Conservation (phyloP, 2,888 invertebrate species). For the Marronus borbonicus region DNA sequence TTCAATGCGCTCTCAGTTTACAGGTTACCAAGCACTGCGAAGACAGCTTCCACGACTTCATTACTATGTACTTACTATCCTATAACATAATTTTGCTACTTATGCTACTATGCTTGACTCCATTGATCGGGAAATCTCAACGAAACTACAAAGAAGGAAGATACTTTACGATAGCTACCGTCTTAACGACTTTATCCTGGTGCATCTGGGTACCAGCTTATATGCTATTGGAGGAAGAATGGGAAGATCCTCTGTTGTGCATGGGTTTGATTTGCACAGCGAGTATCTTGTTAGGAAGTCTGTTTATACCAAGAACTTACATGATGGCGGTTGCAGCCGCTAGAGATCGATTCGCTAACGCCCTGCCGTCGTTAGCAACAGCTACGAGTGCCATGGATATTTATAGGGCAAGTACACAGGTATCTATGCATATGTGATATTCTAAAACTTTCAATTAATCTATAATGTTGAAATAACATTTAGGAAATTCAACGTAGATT, state of each 20-base stretch:
- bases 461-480: too few species aligned
- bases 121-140: slow-evolving; percentile 77
- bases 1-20: slow-evolving; percentile 74
- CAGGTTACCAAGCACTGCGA: slow-evolving; percentile 70
- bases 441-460: too few species aligned
- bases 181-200: slow-evolving; percentile 75
- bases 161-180: slow-evolving; percentile 73
- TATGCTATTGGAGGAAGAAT: slow-evolving; percentile 71
- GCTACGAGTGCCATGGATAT: slow-evolving; percentile 70
- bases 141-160: slow-evolving; percentile 81
- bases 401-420: slow-evolving; percentile 68
- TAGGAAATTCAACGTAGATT: too few species aligned
- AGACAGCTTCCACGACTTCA: slow-evolving; percentile 71
- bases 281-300: slow-evolving; percentile 75
- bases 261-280: slow-evolving; percentile 77
- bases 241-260: slow-evolving; percentile 76
- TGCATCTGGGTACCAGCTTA: slow-evolving; percentile 75
- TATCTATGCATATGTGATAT: slow-evolving; percentile 53
- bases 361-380: slow-evolving; percentile 71
- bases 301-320: slow-evolving; percentile 81
- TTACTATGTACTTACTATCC: slow-evolving; percentile 71
- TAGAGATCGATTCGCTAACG: slow-evolving; percentile 74
- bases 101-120: slow-evolving; percentile 74
- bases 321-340: slow-evolving; percentile 78
- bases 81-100: slow-evolving; percentile 78